Base-by-base conservation (phyloP, 1,140 invertebrate species). In the Nomia melanderi region DNA sequence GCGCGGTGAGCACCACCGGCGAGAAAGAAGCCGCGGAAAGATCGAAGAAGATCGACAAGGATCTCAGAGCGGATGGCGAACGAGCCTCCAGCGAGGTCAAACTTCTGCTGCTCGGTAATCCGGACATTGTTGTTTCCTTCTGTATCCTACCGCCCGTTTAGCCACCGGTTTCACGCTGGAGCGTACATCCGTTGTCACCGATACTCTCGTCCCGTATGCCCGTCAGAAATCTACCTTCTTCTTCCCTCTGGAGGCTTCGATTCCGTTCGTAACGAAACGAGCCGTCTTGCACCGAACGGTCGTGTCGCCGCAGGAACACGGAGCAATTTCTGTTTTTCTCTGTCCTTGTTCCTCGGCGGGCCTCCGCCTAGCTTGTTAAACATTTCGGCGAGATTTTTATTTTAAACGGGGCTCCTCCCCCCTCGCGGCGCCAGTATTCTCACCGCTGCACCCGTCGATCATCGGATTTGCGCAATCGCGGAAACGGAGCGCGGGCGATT, bases 21-120 rank as follows among this genome's bases (percentile, higher is more conserved):
- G 96, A 97, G 91, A 97, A 97, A 92, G 96, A 96, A 92, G 96
- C 96, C 56, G 94, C 93, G 63, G 96, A 96, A 88, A 94, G 97
- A 87, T 97, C 96, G 31, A 97, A 97, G 93, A 96, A 96, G 92
- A 98, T 98, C 89, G 97, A 98, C 93, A 96, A 96, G 91, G 95
- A 96, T 90, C 92, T 98, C 33, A 90, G 96, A 85, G 95, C 95
- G 62, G 97, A 97, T 94, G 96, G 96, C 79, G 96, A 98, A 93
- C 94, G 95, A 79, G 95, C 96, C 76, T 95, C 96, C 44, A 95
- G 96, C 86, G 97, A 98, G 95, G 97, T 98, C 82, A 98, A 98
- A 93, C 93, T 98, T 65, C 93, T 98, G 59, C 92, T 98, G 67
- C 93, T 98, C 77, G 97, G 97, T 97, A 93, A 93, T 93, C n/a